phyloP scores from a whole-genome alignment of 2,113 vertebrate species.

The Laticauda laticaudata region DNA sequence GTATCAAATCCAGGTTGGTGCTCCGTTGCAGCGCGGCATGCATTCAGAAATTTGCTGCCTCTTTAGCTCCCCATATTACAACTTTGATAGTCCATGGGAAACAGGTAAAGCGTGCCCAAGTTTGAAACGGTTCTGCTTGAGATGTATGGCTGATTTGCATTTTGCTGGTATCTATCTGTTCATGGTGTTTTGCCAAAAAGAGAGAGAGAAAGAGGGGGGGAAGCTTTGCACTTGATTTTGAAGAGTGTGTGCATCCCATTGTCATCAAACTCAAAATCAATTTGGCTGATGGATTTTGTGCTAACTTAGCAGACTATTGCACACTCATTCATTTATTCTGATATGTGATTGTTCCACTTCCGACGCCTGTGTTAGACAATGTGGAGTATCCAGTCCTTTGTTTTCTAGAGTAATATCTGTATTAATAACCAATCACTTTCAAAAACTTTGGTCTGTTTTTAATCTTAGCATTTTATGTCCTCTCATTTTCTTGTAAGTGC shows the following conservation, averaged over 20 bases:
- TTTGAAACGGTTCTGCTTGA: slow-evolving; percentile 66
- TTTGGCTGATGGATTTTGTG: slow-evolving; percentile 49
- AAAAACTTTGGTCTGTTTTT: slow-evolving; percentile 29
- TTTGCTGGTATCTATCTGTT: slow-evolving; percentile 51
- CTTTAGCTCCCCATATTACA: slow-evolving; percentile 95
- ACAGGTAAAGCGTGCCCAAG: slow-evolving; percentile 85
- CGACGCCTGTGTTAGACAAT: slow-evolving; percentile 29
- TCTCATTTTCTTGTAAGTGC: slow-evolving; percentile 20
- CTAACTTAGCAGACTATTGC: slow-evolving; percentile 53
- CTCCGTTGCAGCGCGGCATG: slow-evolving; percentile 88
- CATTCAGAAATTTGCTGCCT: slow-evolving; percentile 89
- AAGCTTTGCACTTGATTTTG: slow-evolving; percentile 59
- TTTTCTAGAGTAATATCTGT: not conserved
- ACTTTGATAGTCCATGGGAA: slow-evolving; percentile 95
- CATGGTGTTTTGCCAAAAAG: slow-evolving; percentile 4
- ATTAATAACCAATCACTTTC: not conserved
- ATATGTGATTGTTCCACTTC: slow-evolving; percentile 16
- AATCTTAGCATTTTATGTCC: slow-evolving; percentile 40
- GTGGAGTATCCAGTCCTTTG: not conserved
- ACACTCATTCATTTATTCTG: slow-evolving; percentile 13
- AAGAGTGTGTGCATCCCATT: slow-evolving; percentile 31
- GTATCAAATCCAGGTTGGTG: slow-evolving; percentile 82
- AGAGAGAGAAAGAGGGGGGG: not conserved
- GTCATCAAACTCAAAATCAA: slow-evolving; percentile 40
- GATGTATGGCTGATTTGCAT: slow-evolving; percentile 56